A percentile compares a stretch with the other conserved stretches of the same genome.
These are phyloP conservation scores for Aplochiton taeniatus DNA, from an alignment of 2,797 vertebrate species.

Conservation along the genomic window DNA sequence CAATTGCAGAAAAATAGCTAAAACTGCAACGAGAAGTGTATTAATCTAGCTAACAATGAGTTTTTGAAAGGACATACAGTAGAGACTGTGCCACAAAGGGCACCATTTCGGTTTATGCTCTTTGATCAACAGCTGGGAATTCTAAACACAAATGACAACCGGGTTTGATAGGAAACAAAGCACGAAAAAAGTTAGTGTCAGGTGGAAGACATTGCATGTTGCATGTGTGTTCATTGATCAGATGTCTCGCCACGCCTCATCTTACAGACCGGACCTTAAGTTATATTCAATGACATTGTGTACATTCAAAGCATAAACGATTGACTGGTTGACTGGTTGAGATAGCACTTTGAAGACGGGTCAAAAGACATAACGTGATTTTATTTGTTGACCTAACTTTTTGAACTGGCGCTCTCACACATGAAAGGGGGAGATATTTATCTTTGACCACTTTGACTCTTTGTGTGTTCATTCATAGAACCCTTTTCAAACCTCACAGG, in stretches of 20 bases:
- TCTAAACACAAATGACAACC: not conserved
- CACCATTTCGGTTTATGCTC: not conserved
- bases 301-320: constrained; percentile 28
- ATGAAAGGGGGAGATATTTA: too few species aligned
- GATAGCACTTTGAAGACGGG: not conserved
- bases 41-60: too few species aligned
- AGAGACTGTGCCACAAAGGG: not conserved
- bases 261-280: too few species aligned
- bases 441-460: too few species aligned
- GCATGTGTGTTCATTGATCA: constrained; percentile 2
- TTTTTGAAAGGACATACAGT: not conserved
- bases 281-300: too few species aligned
- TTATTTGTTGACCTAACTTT: too few species aligned
- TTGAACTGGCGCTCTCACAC: too few species aligned
- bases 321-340: not conserved
- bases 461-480: too few species aligned
- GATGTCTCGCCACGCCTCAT: not conserved
- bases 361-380: too few species aligned
- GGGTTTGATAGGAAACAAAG: not conserved
- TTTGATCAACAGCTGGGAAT: not conserved
- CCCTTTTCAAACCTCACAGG: too few species aligned
- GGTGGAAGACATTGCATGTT: not conserved
- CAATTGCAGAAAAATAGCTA: not conserved
- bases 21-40: not conserved
- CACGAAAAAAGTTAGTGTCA: not conserved